Evolutionary conservation across 1,140 invertebrate species (phyloP), one percentile per base, ranked within the genome.

Genomic region (Episyrphus balteatus): DNA sequence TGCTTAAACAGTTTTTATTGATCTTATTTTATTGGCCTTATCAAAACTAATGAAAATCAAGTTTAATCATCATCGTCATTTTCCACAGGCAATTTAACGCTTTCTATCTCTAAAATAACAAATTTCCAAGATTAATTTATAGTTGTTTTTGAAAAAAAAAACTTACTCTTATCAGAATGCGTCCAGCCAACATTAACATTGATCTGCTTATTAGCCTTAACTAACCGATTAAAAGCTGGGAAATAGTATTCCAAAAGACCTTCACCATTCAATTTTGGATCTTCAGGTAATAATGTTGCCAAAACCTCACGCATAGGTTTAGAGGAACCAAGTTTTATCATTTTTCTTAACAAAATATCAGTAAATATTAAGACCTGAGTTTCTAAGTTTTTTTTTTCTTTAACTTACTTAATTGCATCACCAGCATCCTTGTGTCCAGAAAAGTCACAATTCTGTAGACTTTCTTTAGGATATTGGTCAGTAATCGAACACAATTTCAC

Each of bases 371-470:
- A 3, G 3, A 10, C 3, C 13, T 12, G 8, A 32, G 5, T 9
- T 19, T 0, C 6, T 1, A 10, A 9, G 10, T 11, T 15, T 18
- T 9, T 15, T 18, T 15, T 40, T 7, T 5, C 6, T 26, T 3
- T n/a, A 10, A 32, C 40, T 26, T 42, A 65, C 62, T 55, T 66
- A 1, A 79, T 51, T 34, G 62, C 51, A 21, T 62, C 57, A 33
- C 73, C 73, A 2, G 75, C 74, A 32, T 56, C 60, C 2, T 49
- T 55, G 38, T 67, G 72, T 14, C 70, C 56, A 51, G 68, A 72
- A 48, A 83, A 78, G 56, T 82, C 79, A 56, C 80, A 80, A 44
- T 69, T 70, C 55, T 84, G 73, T 5, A 75, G 52, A 1, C 69
- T 72, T 1, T 55, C 50, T 1, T 70, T 70, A 18, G 73, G 71